These are phyloP conservation scores for Trichonephila clavata DNA, from an alignment of 1,140 invertebrate species.

Conservation along the genomic window DNA sequence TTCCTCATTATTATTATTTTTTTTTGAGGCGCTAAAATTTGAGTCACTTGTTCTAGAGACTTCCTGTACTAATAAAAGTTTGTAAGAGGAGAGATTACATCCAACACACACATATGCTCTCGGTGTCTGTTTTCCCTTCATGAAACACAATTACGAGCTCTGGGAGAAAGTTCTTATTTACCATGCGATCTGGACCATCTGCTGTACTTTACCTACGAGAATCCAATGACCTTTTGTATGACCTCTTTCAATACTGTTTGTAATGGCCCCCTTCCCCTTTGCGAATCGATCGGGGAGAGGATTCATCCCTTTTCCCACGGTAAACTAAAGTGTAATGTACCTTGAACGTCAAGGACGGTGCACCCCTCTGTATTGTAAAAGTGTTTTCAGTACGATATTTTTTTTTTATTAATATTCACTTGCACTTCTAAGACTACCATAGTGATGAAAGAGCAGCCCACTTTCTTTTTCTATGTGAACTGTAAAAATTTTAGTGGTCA, in stretches of 20 bases:
- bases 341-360: conserved; percentile 36
- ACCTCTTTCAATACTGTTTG: conserved; percentile 40
- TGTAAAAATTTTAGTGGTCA: too few species aligned
- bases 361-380: not conserved
- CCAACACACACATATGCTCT: not conserved
- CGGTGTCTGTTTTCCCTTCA: not conserved
- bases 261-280: conserved; percentile 6
- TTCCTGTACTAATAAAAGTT: too few species aligned
- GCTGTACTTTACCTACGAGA: conserved; percentile 29
- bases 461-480: too few species aligned
- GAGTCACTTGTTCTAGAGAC: too few species aligned
- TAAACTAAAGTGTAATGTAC: conserved; percentile 22
- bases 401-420: not conserved
- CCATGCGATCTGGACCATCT: not conserved
- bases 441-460: not conserved
- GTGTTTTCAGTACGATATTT: not conserved
- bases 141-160: not conserved
- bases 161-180: not conserved
- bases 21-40: too few species aligned
- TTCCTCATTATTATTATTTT: too few species aligned
- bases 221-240: conserved; percentile 4
- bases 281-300: not conserved
- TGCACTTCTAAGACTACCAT: not conserved
- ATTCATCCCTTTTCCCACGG: conserved; percentile 46
- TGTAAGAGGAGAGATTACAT: too few species aligned